Conservation (phyloP, 2,113 vertebrate species). For the Toxotes chatareus region DNA sequence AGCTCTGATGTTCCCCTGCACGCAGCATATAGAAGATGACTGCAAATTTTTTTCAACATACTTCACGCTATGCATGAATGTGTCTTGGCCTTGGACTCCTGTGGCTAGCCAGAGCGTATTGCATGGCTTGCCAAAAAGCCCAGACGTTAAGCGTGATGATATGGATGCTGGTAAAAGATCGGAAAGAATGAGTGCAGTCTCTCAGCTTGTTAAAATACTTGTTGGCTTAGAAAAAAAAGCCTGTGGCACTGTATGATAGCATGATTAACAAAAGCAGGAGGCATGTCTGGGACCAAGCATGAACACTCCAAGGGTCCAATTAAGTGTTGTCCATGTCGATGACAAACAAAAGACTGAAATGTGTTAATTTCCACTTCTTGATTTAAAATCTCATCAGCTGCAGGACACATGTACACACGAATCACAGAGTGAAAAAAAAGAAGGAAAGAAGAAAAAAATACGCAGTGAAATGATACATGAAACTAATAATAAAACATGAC, state of each 20-base stretch:
- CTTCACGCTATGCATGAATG: conserved; percentile 31
- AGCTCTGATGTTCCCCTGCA: conserved; percentile 3
- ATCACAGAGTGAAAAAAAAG: conserved; percentile 1
- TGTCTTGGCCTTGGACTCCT: conserved; percentile 12
- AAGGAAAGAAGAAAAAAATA: background rate
- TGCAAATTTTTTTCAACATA: background rate
- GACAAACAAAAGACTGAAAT: background rate
- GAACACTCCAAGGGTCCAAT: conserved; percentile 32
- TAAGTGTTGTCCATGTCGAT: background rate
- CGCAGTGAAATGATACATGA: conserved; percentile 9
- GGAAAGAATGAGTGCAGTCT: conserved; percentile 67
- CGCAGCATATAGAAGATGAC: conserved; percentile 17
- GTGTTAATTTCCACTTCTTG: conserved; percentile 10
- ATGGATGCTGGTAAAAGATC: conserved; percentile 57
- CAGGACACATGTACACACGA: conserved; percentile 24
- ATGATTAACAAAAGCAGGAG: conserved; percentile 65
- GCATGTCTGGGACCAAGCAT: conserved; percentile 59
- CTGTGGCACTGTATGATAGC: conserved; percentile 61
- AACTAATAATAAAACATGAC: conserved; percentile 54
- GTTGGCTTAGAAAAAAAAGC: conserved; percentile 44
- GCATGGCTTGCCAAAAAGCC: conserved; percentile 33
- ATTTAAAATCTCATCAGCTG: conserved; percentile 21
- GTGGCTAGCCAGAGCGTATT: conserved; percentile 31
- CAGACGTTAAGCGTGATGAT: conserved; percentile 43
- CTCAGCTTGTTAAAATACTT: conserved; percentile 74